Evolutionary conservation across 2,797 vertebrate species (phyloP), one percentile per base, ranked within the genome.

Genomic region (Pelobates cultripes): DNA sequence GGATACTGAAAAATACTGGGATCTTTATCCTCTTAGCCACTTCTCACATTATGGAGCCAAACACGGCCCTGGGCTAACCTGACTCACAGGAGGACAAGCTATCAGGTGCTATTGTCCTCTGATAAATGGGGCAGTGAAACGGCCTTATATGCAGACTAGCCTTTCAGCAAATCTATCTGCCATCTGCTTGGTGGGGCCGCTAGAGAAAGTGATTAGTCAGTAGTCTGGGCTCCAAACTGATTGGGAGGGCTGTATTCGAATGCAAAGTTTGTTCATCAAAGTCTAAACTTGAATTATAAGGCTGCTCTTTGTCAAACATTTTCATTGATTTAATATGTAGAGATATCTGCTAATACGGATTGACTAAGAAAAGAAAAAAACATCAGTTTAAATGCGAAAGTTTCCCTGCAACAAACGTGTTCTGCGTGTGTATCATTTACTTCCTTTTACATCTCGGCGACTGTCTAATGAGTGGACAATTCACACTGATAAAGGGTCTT

Each of bases 51-150:
- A 74, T 40, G 72, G 8, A 75, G 57, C 41, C 73, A 75, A 75
- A 75, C 17, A 43, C 8, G 73, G 64, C 79, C 79, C 53, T 43
- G 57, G 45, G 73, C 66, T 73, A 81, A 75, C 61, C 73, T 12
- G 53, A 40, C 72, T 75, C 17, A 61, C n/a, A 51, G 10, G 10
- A 51, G 47, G 47, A 3, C 47, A 10, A 8, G 10, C 42, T 51
- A 71, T 81, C 73, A 71, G 80, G 68, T 81, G 68, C 67, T 55
- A 43, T 81, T 81, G 73, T 81, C 41, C 17, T 51, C 15, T 75
- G 79, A 76, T 81, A 28, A 76, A 81, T 53, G 73, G 53, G 41
- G 43, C 79, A 61, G 53, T 60, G 9, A n/a, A 40, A 3, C 5
- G 41, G 57, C 9, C 28, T 75, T 60, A 81, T 43, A 81, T 76